Evolutionary conservation across 2,797 vertebrate genomes (phyloP).

Genomic region (Helostoma temminkii): DNA sequence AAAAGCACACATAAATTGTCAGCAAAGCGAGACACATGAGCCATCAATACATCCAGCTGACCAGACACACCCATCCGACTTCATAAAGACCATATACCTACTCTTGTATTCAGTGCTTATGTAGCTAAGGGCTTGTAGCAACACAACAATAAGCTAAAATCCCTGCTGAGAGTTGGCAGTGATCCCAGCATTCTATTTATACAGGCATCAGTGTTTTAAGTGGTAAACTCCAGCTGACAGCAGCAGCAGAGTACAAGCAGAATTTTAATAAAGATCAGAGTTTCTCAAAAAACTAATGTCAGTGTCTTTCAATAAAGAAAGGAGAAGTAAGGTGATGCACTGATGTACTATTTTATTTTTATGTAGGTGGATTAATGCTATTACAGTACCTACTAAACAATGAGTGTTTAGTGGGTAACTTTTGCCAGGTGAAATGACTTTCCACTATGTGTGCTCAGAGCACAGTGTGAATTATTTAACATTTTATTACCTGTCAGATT

Average conservation of each 20-base stretch:
- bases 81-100: slow-evolving; percentile 31
- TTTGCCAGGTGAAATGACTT: slow-evolving; percentile 20
- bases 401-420: slow-evolving; percentile 27
- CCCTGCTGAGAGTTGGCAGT: slow-evolving; percentile 47
- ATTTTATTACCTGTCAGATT: slow-evolving; percentile 41
- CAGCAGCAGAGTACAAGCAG: slow-evolving; percentile 20
- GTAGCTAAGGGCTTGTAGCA: slow-evolving; percentile 44
- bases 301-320: slow-evolving; percentile 18
- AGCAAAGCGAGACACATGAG: slow-evolving; percentile 12
- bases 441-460: slow-evolving; percentile 22
- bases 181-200: slow-evolving; percentile 46
- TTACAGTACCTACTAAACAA: too few relatives aligned
- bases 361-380: slow-evolving; percentile 22
- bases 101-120: slow-evolving; percentile 22
- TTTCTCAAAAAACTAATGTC: slow-evolving; percentile 8
- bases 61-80: slow-evolving; percentile 38
- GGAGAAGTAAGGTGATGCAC: too few relatives aligned
- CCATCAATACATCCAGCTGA: slow-evolving; percentile 30
- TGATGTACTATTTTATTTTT: background rate
- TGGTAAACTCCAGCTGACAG: slow-evolving; percentile 48
- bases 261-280: slow-evolving; percentile 30
- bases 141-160: slow-evolving; percentile 48
- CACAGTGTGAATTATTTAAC: slow-evolving; percentile 47
- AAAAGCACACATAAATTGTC: slow-evolving; percentile 23
- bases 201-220: slow-evolving; percentile 52